A percentile compares a stretch with the other conserved stretches of the same genome.
Conservation (phyloP, 2,797 vertebrate genomes). For the Sebastes variabilis region DNA sequence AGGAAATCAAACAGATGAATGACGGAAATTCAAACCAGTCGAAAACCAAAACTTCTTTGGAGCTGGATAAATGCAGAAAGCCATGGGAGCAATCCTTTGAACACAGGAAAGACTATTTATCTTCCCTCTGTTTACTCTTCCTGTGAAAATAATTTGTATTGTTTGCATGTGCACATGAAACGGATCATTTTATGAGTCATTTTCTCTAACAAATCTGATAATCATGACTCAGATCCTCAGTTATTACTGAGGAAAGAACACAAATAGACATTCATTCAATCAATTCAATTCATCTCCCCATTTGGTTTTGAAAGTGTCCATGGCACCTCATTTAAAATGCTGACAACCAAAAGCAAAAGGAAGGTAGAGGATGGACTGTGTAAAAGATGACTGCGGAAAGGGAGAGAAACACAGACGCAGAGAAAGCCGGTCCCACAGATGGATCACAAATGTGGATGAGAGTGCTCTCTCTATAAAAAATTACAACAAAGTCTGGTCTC, state of each 20-base stretch:
- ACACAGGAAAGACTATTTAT: not conserved
- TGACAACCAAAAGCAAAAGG: not conserved
- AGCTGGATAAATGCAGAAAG: not conserved
- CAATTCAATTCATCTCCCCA: not conserved
- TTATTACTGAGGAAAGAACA: not conserved
- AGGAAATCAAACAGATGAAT: constrained; percentile 19
- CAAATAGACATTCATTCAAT: not conserved
- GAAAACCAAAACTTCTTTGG: not conserved
- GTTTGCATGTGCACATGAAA: not conserved
- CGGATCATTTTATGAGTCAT: not conserved
- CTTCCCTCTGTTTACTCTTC: not conserved
- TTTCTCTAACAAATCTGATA: not conserved
- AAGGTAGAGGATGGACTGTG: not conserved
- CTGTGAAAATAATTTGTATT: not conserved
- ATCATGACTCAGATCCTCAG: not conserved
- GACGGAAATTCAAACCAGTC: not conserved
- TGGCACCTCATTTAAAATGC: not conserved
- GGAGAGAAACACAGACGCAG: not conserved
- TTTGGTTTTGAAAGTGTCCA: not conserved
- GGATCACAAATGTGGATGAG: constrained; percentile 56
- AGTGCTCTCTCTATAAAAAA: not conserved
- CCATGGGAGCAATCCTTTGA: not conserved
- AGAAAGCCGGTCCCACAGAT: constrained; percentile 29
- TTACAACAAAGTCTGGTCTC: constrained; percentile 6
- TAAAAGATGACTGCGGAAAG: not conserved